Evolutionary conservation across 2,113 vertebrate species (phyloP).

Genomic region (Falco punctatus): DNA sequence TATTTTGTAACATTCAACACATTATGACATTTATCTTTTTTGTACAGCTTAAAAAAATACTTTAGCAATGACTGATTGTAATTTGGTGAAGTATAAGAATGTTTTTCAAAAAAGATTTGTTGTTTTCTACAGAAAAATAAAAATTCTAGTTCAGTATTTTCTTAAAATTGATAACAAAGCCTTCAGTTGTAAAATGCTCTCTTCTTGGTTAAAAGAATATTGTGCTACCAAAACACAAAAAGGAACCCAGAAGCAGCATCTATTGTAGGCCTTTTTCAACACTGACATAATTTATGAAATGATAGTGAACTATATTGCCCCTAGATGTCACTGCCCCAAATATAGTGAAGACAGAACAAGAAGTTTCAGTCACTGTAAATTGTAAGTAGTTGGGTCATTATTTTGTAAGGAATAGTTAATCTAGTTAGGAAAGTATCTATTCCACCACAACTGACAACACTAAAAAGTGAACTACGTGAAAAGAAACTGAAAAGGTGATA

Average conservation of each 20-base stretch:
- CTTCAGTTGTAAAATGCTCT: not conserved
- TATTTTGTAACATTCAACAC: not conserved
- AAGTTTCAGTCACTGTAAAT: not conserved
- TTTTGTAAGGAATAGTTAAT: not conserved
- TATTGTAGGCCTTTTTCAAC: not conserved
- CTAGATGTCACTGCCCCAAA: not conserved
- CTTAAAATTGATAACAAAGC: constrained; percentile 36
- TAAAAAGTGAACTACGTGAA: not conserved
- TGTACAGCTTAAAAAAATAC: not conserved
- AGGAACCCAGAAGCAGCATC: not conserved
- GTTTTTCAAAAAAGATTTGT: not conserved
- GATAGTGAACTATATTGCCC: not conserved
- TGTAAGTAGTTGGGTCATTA: not conserved
- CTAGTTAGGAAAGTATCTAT: not conserved
- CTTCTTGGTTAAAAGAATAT: not conserved
- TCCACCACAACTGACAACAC: not conserved
- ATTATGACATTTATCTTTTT: not conserved
- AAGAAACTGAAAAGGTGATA: not conserved
- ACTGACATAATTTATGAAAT: constrained; percentile 15
- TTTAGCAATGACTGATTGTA: not conserved
- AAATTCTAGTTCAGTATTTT: constrained; percentile 8
- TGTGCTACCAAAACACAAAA: constrained; percentile 19
- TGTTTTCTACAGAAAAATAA: constrained; percentile 7
- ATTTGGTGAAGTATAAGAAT: not conserved
- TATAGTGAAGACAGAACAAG: not conserved